Evolutionary conservation across 2,797 vertebrate species (phyloP).

Genomic region (Thripadectes ignobilis): DNA sequence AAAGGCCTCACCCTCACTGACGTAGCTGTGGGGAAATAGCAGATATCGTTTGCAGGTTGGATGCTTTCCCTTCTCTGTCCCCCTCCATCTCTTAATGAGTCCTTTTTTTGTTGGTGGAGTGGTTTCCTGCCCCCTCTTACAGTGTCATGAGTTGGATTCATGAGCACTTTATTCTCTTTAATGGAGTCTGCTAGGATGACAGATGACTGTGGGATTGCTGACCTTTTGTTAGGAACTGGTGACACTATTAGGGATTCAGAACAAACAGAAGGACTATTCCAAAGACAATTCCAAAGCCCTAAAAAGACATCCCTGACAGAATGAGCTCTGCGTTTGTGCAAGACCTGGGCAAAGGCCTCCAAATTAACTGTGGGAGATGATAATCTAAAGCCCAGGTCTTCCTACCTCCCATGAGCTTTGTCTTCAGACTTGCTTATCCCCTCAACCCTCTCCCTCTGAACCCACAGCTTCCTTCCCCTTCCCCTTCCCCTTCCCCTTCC

Average conservation of each 20-base stretch:
- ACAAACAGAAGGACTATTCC: not conserved
- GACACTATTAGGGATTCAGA: not conserved
- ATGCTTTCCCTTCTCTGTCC: not conserved
- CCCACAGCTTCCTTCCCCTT: not conserved
- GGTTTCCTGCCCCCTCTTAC: not conserved
- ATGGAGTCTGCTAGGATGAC: not conserved
- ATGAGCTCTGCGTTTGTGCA: not conserved
- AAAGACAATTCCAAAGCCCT: not conserved
- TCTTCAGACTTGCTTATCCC: not conserved
- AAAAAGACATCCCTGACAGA: not conserved
- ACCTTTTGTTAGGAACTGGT: not conserved
- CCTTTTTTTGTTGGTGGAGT: not conserved
- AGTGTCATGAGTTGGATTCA: not conserved
- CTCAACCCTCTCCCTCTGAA: not conserved
- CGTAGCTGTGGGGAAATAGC: not conserved
- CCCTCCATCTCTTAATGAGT: not conserved
- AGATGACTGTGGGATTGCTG: not conserved
- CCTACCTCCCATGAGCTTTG: not conserved
- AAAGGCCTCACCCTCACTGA: not conserved
- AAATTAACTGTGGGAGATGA: not conserved
- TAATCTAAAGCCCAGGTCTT: not conserved
- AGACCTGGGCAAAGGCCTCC: not conserved
- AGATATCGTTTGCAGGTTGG: not conserved
- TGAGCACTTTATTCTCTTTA: not conserved
- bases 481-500: no score